Evolutionary conservation across 2,113 vertebrate genomes (phyloP), one percentile per base, ranked within the genome.

Genomic region (Colinus virginianus): DNA sequence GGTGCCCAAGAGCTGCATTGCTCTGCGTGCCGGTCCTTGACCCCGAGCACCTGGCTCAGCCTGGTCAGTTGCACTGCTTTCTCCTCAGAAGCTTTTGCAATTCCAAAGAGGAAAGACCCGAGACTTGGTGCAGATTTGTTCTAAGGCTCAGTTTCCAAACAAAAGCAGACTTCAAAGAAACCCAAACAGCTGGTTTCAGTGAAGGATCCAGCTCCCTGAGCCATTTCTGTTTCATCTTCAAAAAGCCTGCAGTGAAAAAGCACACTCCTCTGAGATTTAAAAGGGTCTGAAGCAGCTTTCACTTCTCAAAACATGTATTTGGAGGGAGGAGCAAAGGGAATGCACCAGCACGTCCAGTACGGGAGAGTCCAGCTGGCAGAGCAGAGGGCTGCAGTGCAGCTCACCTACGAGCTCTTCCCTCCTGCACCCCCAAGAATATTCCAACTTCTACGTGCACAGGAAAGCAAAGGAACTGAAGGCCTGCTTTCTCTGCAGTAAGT

Each of bases 1-100:
- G 84, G 81, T 91, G 84, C 83, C 80, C 95, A 72, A 42, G 86
- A 90, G 91, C 63, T 55, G 86, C 51, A 21, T 78, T 88, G 38
- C 20, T 51, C 45, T 34, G 51, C 13, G 4, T 12, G 4, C 18
- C 46, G 22, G 74, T 40, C 11, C 30, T 26, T 2, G 1, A 34
- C 22, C 55, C 46, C 62, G 18, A 62, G 61, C 61, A 40, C 61
- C 36, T 28, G 61, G 61, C 59, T 38, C 36, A 70, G 58, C 30
- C 62, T 5, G 20, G 17, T 25, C 70, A 40, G 18, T 45, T 18
- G 30, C 19, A 1, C 9, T 43, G 56, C 84, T 62, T 58, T 32
- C 64, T 74, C 49, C 55, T 21, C 3, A 2, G 75, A 64, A 76
- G 53, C 62, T 56, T 90, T 28, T 51, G 71, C 53, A 51, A 61